Conservation (phyloP, 64 coral and sea anemone genomes). For the Montipora sp. region DNA sequence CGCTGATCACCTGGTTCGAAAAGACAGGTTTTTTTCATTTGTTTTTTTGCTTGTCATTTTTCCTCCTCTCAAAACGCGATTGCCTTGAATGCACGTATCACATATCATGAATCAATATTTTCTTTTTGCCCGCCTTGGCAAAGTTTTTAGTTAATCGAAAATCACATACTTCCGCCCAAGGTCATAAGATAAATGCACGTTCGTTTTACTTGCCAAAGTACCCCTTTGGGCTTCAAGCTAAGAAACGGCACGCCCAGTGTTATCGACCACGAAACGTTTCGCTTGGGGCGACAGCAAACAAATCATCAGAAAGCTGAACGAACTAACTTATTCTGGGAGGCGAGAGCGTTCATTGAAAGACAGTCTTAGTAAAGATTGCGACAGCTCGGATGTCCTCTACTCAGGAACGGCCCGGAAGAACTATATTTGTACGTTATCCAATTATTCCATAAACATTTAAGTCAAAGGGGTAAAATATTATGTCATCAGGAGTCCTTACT, state of each 20-base stretch:
- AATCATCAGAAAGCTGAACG: background rate
- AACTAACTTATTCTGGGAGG: background rate
- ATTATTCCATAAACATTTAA: background rate
- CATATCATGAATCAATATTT: conserved; percentile 73
- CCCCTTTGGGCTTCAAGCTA: conserved; percentile 5
- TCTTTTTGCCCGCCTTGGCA: conserved; percentile 24
- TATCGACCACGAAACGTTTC: conserved; percentile 14
- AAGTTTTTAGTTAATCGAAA: conserved; percentile 65
- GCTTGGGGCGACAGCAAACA: conserved; percentile 20
- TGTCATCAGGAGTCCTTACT: too few relatives aligned
- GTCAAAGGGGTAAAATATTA: background rate
- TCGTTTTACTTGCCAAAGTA: conserved; percentile 23
- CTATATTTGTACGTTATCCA: background rate
- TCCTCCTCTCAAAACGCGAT: background rate
- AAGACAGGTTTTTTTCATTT: conserved; percentile 52
- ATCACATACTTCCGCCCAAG: conserved; percentile 62
- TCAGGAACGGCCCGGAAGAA: background rate
- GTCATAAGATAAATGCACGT: conserved; percentile 40
- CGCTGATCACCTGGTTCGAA: conserved; percentile 73
- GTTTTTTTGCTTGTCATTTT: background rate
- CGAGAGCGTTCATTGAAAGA: background rate
- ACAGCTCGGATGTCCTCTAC: background rate
- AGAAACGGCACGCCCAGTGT: conserved; percentile 18
- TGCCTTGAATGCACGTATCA: conserved; percentile 59
- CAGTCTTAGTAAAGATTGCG: background rate